Evolutionary conservation across 2,797 vertebrate species (phyloP), one percentile per base, ranked within the genome.

Genomic region (Prionace glauca): DNA sequence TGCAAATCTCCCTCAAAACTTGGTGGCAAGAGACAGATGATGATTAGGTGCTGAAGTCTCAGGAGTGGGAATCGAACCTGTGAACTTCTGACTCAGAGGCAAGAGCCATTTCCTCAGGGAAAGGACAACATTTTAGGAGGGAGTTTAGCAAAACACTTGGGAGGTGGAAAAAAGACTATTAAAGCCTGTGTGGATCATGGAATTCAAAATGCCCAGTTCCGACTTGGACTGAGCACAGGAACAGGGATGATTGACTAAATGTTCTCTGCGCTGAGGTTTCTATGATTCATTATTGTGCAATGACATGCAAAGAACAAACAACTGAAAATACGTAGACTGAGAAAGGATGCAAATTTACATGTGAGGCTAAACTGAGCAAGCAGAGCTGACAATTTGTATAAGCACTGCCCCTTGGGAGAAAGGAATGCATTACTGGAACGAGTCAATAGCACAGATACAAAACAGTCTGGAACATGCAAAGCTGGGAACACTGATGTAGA

Each of bases 401-500:
- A 92, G 20, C n/a, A 36, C 90, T 67, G 62, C n/a, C 90, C 36
- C 32, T 36, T 92, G 90, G 65, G n/a, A 92, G 36, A 67, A 92
- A 92, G 62, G 65, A 11, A 69, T 20, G n/a, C 90, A 92, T 92
- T 69, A 69, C 26, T 92, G 62, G 90, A 69, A 92, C 90, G 9
- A 92, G 65, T 69, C 67, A 92, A 92, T 41, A 41, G 62, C n/a
- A 92, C 90, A 92, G 90, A 92, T 92, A 65, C 90, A 92, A 92
- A 41, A 36, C 62, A 3, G 32, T 69, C 90, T 92, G 62, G 18
- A 92, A 7, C 90, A 67, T 92, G 90, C 90, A 92, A 91, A 20
- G 90, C 90, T 41, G 62, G 69, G 90, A 92, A 92, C 36, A 41
- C 36, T 92, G 90, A 67, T 9, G n/a, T 62, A 92, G 62, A 69